These are phyloP conservation scores for Pollimyrus isidori DNA, from an alignment of 2,113 vertebrate genomes.

Conservation along the genomic window DNA sequence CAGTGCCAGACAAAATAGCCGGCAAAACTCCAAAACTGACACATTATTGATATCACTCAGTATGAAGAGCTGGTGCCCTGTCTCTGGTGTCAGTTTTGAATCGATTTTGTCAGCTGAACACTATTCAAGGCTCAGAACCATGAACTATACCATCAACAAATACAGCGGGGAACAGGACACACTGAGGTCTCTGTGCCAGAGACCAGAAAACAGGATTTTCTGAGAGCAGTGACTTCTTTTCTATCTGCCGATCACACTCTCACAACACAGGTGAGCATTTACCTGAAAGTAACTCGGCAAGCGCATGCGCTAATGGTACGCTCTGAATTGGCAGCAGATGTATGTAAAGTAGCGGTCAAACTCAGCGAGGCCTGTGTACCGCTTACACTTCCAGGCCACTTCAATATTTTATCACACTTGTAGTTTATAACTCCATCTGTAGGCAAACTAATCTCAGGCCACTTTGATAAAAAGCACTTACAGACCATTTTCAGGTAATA, in stretches of 20 bases:
- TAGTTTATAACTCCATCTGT: constrained; percentile 22
- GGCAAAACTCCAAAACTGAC: neutral
- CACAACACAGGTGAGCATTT: neutral
- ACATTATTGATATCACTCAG: neutral
- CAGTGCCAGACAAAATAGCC: neutral
- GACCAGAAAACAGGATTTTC: neutral
- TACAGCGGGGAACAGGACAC: neutral
- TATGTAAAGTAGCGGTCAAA: neutral
- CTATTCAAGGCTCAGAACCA: neutral
- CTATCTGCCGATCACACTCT: neutral
- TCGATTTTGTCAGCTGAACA: neutral
- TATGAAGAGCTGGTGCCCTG: neutral
- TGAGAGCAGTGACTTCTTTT: neutral
- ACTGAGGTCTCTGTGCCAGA: neutral
- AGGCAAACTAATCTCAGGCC: neutral
- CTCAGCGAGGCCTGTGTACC: neutral
- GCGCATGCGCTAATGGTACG: neutral
- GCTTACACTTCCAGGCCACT: constrained; percentile 39
- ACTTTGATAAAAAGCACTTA: constrained; percentile 18
- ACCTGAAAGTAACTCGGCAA: neutral
- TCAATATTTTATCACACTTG: constrained; percentile 32
- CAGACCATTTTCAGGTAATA: constrained; percentile 27
- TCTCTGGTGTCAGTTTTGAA: neutral
- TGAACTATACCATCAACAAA: neutral
- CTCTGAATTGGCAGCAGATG: neutral